phyloP scores from a whole-genome alignment of 2,113 vertebrate species.

The Chaetodon auriga region DNA sequence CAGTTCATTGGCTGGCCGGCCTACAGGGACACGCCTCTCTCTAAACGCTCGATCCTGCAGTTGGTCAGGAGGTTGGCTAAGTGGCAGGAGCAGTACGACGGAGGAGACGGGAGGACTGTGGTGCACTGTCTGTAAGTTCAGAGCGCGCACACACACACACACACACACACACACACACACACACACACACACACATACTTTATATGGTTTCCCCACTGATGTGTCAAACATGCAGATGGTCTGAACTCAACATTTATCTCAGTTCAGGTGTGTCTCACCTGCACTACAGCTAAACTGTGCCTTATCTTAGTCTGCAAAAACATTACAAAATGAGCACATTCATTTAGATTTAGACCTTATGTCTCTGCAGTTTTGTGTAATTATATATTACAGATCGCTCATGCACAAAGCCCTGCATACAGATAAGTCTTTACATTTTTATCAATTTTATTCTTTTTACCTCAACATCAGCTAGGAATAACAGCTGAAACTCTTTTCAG shows the following conservation, averaged over 20 bases:
- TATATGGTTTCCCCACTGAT: not conserved
- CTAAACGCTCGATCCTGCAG: slow-evolving; percentile 95
- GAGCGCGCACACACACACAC: not conserved
- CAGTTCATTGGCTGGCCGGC: slow-evolving; percentile 99
- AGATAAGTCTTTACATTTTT: not conserved
- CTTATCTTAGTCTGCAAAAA: not conserved
- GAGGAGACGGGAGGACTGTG: slow-evolving; percentile 94
- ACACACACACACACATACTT: not conserved
- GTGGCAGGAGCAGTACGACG: slow-evolving; percentile 98
- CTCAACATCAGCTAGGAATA: too few species aligned
- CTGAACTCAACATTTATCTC: slow-evolving; percentile 9
- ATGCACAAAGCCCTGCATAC: not conserved
- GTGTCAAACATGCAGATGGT: slow-evolving; percentile 17
- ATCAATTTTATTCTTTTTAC: not conserved
- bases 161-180: slow-evolving; percentile 1
- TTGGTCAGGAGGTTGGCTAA: slow-evolving; percentile 93
- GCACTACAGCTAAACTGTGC: not conserved
- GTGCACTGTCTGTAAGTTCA: slow-evolving; percentile 96
- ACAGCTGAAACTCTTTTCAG: not conserved
- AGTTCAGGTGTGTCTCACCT: not conserved
- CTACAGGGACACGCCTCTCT: slow-evolving; percentile 95
- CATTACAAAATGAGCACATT: not conserved
- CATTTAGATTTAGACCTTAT: not conserved
- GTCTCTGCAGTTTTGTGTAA: not conserved
- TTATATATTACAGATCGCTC: not conserved